A percentile compares a stretch with the other conserved stretches of the same genome.
These are phyloP conservation scores for Linurgus olivaceus DNA, from an alignment of 2,797 vertebrate species.

Conservation along the genomic window DNA sequence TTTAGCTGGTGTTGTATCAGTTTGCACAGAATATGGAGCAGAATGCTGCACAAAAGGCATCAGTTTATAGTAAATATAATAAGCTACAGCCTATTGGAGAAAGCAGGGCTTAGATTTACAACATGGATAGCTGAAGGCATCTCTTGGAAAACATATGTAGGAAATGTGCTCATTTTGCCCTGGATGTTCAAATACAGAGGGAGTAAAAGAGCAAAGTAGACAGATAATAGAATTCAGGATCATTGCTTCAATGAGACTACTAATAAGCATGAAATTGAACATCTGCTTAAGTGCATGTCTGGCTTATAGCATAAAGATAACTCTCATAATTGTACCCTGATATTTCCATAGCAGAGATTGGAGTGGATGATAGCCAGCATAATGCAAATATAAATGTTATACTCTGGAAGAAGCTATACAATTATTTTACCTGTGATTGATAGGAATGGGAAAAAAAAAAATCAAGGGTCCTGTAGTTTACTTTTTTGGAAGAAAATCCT, in stretches of 20 bases:
- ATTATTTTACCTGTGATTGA: not conserved
- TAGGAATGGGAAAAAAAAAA: not conserved
- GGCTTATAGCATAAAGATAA: constrained; percentile 34
- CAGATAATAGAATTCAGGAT: constrained; percentile 25
- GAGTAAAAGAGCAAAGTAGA: not conserved
- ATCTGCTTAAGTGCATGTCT: constrained; percentile 54
- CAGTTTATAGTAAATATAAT: not conserved
- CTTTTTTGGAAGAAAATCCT: not conserved
- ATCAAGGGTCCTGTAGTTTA: not conserved
- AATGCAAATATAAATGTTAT: constrained; percentile 29
- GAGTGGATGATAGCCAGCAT: not conserved
- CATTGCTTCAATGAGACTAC: not conserved
- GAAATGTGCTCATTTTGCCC: not conserved
- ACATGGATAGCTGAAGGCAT: not conserved
- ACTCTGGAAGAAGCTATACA: not conserved
- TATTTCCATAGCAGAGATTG: constrained; percentile 23
- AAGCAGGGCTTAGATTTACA: not conserved
- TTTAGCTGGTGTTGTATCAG: not conserved
- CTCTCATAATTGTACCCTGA: constrained; percentile 29
- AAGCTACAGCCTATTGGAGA: not conserved
- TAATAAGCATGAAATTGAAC: constrained; percentile 49
- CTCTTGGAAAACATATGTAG: not conserved
- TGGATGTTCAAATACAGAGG: not conserved
- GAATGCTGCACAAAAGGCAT: not conserved
- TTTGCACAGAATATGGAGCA: not conserved